phyloP scores from a whole-genome alignment of 2,888 invertebrate species.

The Taenaris catops region DNA sequence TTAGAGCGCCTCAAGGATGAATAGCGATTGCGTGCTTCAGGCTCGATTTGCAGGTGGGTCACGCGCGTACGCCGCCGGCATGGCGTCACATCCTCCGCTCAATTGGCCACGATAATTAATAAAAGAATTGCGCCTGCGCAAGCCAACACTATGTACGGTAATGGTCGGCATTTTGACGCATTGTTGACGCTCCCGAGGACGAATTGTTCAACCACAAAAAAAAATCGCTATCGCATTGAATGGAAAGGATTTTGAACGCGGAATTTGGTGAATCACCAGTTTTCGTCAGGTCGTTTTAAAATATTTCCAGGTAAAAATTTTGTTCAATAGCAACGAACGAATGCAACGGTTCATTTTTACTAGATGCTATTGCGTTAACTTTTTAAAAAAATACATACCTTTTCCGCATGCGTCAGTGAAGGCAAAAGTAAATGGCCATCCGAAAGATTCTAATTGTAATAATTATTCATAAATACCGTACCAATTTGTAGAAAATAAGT shows the following conservation, averaged over 20 bases:
- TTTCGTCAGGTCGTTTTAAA: slow-evolving; percentile 20
- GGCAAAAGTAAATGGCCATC: slow-evolving; percentile 8
- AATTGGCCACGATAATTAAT: slow-evolving; percentile 74
- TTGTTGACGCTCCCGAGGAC: slow-evolving; percentile 44
- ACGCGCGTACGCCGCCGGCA: slow-evolving; percentile 58
- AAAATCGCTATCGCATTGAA: slow-evolving; percentile 15
- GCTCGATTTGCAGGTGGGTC: slow-evolving; percentile 65
- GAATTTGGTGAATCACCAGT: slow-evolving; percentile 25
- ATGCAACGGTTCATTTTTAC: slow-evolving; percentile 7
- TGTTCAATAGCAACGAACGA: too few species aligned
- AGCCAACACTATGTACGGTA: slow-evolving; percentile 64
- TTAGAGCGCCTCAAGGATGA: slow-evolving; percentile 62
- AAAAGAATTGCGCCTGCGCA: slow-evolving; percentile 68
- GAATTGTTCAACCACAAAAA: slow-evolving; percentile 32
- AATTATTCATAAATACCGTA: too few species aligned
- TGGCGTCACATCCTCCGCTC: slow-evolving; percentile 75
- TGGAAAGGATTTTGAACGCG: slow-evolving; percentile 19
- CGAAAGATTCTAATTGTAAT: too few species aligned
- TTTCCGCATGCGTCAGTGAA: slow-evolving; percentile 17
- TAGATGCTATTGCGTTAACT: slow-evolving; percentile 8
- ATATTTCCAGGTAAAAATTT: slow-evolving; percentile 15
- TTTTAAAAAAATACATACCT: too few species aligned
- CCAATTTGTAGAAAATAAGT: too few species aligned
- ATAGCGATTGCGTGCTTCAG: slow-evolving; percentile 54
- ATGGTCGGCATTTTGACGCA: slow-evolving; percentile 48